Conservation (phyloP, 2,888 invertebrate genomes). For the Litoditis marina region DNA sequence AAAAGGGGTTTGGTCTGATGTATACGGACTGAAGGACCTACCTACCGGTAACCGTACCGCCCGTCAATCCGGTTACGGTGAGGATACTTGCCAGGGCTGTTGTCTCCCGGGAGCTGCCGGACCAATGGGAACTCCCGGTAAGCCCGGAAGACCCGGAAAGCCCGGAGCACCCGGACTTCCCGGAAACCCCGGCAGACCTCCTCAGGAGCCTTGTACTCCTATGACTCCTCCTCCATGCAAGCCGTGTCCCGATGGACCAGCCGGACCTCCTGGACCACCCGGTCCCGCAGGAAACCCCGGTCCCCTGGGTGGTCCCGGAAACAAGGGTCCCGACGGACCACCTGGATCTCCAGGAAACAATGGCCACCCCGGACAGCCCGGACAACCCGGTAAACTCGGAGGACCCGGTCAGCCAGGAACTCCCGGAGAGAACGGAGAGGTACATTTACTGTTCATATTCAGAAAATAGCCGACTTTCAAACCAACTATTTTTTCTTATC, state of each 20-base stretch:
- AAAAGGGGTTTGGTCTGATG: conserved; percentile 53
- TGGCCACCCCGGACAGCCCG: conserved; percentile 41
- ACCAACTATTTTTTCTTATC: too few species aligned
- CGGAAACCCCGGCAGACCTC: conserved; percentile 59
- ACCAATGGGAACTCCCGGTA: conserved; percentile 43
- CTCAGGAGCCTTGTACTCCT: conserved; percentile 55
- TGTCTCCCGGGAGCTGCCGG: conserved; percentile 55
- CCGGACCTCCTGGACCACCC: conserved; percentile 54
- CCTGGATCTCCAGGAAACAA: conserved; percentile 60
- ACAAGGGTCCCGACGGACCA: conserved; percentile 38
- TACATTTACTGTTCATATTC: too few species aligned
- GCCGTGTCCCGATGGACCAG: conserved; percentile 53
- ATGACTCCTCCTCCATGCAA: conserved; percentile 61
- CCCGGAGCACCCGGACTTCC: conserved; percentile 59
- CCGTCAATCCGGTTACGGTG: too few species aligned
- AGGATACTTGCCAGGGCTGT: conserved; percentile 41
- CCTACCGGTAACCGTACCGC: conserved; percentile 52
- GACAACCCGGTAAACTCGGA: conserved; percentile 46
- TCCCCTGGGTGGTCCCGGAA: conserved; percentile 27
- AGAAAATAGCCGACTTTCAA: too few species aligned
- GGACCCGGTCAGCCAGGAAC: conserved; percentile 31
- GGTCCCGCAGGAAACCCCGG: conserved; percentile 59
- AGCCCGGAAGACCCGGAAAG: conserved; percentile 53
- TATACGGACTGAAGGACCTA: conserved; percentile 44
- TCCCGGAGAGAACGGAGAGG: conserved; percentile 33